phyloP scores from a whole-genome alignment of 2,113 vertebrate genomes.

The Gorsachius goisagi region DNA sequence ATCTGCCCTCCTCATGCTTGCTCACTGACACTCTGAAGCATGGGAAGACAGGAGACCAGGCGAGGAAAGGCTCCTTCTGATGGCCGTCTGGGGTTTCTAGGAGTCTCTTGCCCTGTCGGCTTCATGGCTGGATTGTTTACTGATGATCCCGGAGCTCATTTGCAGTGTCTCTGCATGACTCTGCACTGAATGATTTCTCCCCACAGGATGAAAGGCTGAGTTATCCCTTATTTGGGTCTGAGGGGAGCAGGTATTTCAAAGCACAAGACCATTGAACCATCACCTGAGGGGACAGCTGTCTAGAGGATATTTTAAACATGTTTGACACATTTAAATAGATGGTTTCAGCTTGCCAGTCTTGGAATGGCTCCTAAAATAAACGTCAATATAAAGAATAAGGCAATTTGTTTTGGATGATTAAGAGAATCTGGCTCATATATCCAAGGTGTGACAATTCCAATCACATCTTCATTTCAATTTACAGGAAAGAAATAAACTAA shows the following conservation, averaged over 20 bases:
- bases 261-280: not conserved
- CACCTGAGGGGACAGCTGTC: not conserved
- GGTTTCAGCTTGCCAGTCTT: not conserved
- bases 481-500: slow-evolving; percentile 36
- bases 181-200: not conserved
- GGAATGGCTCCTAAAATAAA: slow-evolving; percentile 22
- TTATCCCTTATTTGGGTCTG: not conserved
- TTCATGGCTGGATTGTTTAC: not conserved
- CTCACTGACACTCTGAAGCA: not conserved
- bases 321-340: slow-evolving; percentile 6
- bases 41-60: not conserved
- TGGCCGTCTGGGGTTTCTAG: not conserved
- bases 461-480: slow-evolving; percentile 39
- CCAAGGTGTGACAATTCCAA: slow-evolving; percentile 17
- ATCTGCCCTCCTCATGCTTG: not conserved
- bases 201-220: not conserved
- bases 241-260: slow-evolving; percentile 6
- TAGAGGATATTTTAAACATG: not conserved
- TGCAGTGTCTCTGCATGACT: not conserved
- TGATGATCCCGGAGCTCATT: not conserved
- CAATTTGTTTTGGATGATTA: slow-evolving; percentile 34
- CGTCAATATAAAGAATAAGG: not conserved
- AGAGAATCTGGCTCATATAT: not conserved
- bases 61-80: not conserved
- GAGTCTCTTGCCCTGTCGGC: not conserved